phyloP scores from a whole-genome alignment of 1,140 invertebrate genomes.

The Callitettix versicolor region DNA sequence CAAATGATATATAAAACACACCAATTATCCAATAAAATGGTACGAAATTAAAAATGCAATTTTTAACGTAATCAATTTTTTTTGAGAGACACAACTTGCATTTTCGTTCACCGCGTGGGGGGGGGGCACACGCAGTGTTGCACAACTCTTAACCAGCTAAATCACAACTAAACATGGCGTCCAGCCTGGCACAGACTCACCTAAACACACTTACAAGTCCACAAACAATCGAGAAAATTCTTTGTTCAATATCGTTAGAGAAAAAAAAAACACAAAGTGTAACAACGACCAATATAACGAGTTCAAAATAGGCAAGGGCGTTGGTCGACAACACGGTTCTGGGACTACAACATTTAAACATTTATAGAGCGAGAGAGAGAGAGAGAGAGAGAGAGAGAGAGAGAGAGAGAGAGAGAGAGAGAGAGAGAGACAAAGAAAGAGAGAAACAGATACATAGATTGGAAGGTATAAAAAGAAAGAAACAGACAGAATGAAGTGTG shows the following conservation, averaged over 20 bases:
- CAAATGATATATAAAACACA: too few relatives aligned
- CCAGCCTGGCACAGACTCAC: background rate
- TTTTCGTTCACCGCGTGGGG: too few relatives aligned
- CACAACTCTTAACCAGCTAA: constrained; percentile 1
- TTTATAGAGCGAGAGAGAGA: too few relatives aligned
- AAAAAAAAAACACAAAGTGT: background rate
- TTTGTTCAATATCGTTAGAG: constrained; percentile 15
- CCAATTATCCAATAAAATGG: too few relatives aligned
- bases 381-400: constrained; percentile 4
- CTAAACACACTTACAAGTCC: constrained; percentile 6
- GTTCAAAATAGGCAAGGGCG: too few relatives aligned
- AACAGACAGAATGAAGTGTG: background rate
- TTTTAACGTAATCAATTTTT: too few relatives aligned
- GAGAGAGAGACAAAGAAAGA: background rate
- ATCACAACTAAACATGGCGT: background rate
- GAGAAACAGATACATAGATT: background rate
- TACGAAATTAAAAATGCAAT: too few relatives aligned
- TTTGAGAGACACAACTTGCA: too few relatives aligned
- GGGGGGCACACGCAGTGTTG: too few relatives aligned
- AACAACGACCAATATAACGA: background rate
- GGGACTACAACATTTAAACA: background rate
- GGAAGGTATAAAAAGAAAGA: background rate
- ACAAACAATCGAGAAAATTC: constrained; percentile 22
- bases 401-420: constrained; percentile 6
- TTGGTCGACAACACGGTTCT: background rate